phyloP scores from a whole-genome alignment of 1,140 invertebrate species.

The Solenopsis invicta region DNA sequence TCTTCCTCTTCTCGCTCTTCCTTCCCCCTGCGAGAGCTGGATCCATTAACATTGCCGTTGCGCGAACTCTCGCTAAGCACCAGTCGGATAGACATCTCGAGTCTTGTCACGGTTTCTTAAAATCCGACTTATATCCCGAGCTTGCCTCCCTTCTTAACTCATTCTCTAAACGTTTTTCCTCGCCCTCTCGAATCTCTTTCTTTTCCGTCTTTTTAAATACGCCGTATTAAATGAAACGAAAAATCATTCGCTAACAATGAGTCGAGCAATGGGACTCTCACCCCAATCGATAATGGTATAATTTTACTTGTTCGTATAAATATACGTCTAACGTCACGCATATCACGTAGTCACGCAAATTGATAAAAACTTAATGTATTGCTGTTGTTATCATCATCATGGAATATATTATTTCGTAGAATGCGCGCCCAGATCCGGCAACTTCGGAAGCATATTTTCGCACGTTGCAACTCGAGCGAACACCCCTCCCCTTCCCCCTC shows the following conservation, averaged over 20 bases:
- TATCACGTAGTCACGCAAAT: background rate
- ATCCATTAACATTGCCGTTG: constrained; percentile 84
- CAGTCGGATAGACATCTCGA: constrained; percentile 85
- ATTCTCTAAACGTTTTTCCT: constrained; percentile 43
- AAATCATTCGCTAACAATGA: background rate
- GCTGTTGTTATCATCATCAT: background rate
- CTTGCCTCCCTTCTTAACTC: constrained; percentile 9
- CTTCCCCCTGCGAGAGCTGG: constrained; percentile 36
- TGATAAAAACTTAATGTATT: background rate
- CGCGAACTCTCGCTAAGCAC: constrained; percentile 80
- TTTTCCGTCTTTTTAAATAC: constrained; percentile 1
- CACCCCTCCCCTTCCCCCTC: too few species aligned
- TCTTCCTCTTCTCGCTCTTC: background rate
- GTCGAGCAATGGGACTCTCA: background rate
- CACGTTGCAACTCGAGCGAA: background rate
- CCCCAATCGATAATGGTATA: background rate
- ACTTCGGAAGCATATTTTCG: background rate
- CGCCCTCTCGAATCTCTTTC: background rate
- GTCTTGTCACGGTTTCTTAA: constrained; percentile 85
- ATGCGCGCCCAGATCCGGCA: background rate
- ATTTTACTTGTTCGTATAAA: constrained; percentile 12
- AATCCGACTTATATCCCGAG: constrained; percentile 76
- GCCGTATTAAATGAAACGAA: background rate
- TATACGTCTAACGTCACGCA: background rate
- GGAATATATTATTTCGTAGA: constrained; percentile 10